A percentile compares a stretch with the other conserved stretches of the same genome.
phyloP scores from a whole-genome alignment of 2,888 invertebrate species.

The Argyresthia goedartella region DNA sequence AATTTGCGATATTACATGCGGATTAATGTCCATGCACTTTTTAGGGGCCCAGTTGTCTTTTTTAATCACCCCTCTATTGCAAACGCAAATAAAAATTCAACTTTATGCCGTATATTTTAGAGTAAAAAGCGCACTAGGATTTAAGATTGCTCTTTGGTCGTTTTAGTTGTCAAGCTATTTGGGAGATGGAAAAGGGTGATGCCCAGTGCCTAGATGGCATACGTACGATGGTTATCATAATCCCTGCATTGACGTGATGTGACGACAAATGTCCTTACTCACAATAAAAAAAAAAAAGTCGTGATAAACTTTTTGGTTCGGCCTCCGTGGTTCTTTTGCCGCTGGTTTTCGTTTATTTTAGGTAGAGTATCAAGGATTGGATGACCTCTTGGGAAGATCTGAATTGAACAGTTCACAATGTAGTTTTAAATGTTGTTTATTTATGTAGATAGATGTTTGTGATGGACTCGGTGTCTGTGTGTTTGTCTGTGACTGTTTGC shows the following conservation, averaged over 20 bases:
- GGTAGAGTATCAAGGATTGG: background rate
- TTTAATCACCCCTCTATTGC: conserved; percentile 35
- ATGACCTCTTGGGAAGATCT: conserved; percentile 41
- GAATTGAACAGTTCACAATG: conserved; percentile 6
- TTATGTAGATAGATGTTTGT: conserved; percentile 47
- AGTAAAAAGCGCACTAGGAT: too few relatives aligned
- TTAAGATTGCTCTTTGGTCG: too few relatives aligned
- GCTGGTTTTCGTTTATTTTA: background rate
- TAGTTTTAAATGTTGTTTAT: conserved; percentile 30
- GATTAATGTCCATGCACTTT: conserved; percentile 67
- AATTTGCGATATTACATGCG: conserved; percentile 70
- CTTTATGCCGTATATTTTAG: conserved; percentile 13
- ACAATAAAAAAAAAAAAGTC: conserved; percentile 22
- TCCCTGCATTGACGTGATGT: conserved; percentile 70
- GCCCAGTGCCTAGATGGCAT: conserved; percentile 61
- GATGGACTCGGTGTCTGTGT: conserved; percentile 23
- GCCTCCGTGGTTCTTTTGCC: background rate
- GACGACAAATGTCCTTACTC: conserved; percentile 69
- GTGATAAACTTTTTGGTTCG: background rate
- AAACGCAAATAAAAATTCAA: conserved; percentile 13
- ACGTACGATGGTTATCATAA: conserved; percentile 70
- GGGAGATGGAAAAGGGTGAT: conserved; percentile 64
- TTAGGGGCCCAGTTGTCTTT: conserved; percentile 72
- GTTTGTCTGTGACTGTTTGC: conserved; percentile 13
- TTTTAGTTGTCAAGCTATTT: too few relatives aligned